Evolutionary conservation across 2,888 invertebrate species (phyloP).

Genomic region (Andrena camellia): DNA sequence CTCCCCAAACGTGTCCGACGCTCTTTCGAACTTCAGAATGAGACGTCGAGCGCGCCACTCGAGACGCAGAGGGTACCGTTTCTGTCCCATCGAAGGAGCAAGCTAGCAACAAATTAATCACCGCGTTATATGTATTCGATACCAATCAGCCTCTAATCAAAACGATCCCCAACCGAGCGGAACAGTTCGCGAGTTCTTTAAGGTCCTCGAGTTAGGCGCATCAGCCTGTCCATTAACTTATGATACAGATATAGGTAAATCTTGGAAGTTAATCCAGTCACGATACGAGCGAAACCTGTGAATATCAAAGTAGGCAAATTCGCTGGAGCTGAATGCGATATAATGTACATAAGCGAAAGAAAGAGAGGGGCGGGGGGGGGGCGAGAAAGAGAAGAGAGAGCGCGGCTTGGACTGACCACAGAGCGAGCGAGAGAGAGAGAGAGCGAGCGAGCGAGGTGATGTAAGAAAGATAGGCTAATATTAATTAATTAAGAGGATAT

Average conservation of each 20-base stretch:
- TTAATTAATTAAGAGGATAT: slow-evolving; percentile 76
- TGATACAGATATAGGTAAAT: slow-evolving; percentile 44
- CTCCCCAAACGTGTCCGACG: too few relatives aligned
- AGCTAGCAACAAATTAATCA: not conserved
- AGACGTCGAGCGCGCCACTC: not conserved
- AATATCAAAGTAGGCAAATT: slow-evolving; percentile 70
- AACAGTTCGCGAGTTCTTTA: not conserved
- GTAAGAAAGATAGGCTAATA: slow-evolving; percentile 76
- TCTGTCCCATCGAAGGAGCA: not conserved
- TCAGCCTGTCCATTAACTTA: slow-evolving; percentile 61
- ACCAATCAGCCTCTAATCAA: not conserved
- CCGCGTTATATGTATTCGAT: not conserved
- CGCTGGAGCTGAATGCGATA: slow-evolving; percentile 74
- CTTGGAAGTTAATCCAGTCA: slow-evolving; percentile 56
- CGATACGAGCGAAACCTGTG: slow-evolving; percentile 55
- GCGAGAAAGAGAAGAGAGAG: slow-evolving; percentile 37
- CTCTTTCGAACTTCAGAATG: not conserved
- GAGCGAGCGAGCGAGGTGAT: slow-evolving; percentile 28
- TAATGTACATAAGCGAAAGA: slow-evolving; percentile 69
- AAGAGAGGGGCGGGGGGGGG: not conserved
- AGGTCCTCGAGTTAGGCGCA: not conserved
- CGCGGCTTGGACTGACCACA: slow-evolving; percentile 75
- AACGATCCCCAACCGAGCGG: not conserved
- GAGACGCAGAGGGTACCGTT: not conserved
- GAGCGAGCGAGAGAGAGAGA: slow-evolving; percentile 45